Evolutionary conservation across 2,888 invertebrate species (phyloP).

Genomic region (Busseola fusca): DNA sequence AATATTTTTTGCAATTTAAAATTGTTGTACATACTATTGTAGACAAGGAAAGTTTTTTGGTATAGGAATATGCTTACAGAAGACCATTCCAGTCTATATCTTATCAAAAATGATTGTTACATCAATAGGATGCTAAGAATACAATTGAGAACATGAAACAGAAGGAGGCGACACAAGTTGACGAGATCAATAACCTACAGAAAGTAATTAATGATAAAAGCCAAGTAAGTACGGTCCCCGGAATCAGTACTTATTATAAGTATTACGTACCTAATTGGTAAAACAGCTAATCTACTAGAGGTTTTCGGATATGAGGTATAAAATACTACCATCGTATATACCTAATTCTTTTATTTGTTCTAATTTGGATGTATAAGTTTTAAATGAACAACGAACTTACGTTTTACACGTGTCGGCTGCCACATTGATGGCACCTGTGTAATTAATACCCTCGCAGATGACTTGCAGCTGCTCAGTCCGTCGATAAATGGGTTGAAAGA

Average conservation of each 20-base stretch:
- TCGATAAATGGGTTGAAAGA: too few relatives aligned
- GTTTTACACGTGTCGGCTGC: too few relatives aligned
- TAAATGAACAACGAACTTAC: too few relatives aligned
- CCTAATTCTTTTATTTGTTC: too few relatives aligned
- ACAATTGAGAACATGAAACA: constrained; percentile 33
- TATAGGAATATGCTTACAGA: neutral
- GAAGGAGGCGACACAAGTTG: neutral
- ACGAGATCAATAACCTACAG: constrained; percentile 29
- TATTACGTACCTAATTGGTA: neutral
- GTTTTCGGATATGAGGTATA: neutral
- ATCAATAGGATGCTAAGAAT: constrained; percentile 22
- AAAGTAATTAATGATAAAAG: constrained; percentile 32
- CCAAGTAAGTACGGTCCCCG: constrained; percentile 31
- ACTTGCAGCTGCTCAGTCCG: too few relatives aligned
- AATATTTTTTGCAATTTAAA: too few relatives aligned
- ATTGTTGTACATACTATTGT: too few relatives aligned
- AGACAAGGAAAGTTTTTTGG: too few relatives aligned
- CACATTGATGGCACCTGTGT: too few relatives aligned
- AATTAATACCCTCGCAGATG: too few relatives aligned
- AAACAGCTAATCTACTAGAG: neutral
- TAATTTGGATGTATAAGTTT: too few relatives aligned
- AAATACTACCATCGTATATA: neutral
- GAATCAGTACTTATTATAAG: neutral
- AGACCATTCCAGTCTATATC: neutral
- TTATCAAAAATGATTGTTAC: neutral